Evolutionary conservation across 2,888 invertebrate species (phyloP).

Genomic region (Drosophila pullipes): DNA sequence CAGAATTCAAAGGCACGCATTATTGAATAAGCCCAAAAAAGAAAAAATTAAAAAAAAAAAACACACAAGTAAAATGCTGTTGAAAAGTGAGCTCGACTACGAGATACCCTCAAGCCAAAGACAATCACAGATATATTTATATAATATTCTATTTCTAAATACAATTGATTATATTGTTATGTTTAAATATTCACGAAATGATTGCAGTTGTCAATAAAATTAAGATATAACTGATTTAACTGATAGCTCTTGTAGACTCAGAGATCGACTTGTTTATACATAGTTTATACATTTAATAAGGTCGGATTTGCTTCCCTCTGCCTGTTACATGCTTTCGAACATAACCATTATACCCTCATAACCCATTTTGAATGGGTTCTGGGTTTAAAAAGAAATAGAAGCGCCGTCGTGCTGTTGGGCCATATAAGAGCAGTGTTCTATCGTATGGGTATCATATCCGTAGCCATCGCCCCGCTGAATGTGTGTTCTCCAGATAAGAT

Average conservation of each 20-base stretch:
- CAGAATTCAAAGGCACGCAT: constrained; percentile 81
- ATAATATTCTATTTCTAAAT: no score
- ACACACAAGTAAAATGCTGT: background rate
- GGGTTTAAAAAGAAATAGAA: constrained; percentile 3
- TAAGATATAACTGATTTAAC: no score
- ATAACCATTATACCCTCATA: background rate
- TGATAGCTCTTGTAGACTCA: background rate
- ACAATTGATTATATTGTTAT: background rate
- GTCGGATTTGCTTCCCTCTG: background rate
- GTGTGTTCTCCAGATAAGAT: constrained; percentile 70
- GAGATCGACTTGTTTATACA: background rate
- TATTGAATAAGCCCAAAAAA: constrained; percentile 62
- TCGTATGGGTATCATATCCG: constrained; percentile 60
- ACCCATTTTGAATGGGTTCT: background rate
- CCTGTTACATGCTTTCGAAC: background rate
- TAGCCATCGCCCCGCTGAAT: constrained; percentile 63
- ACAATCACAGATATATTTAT: background rate
- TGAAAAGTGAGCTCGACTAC: background rate
- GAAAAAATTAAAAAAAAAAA: constrained; percentile 16
- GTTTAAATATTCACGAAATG: background rate
- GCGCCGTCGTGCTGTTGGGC: constrained; percentile 43
- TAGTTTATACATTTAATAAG: background rate
- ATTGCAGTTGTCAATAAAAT: background rate
- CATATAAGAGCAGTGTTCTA: constrained; percentile 46
- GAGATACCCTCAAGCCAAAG: background rate